These are phyloP conservation scores for Tetrax tetrax DNA, from an alignment of 2,113 vertebrate species.

Conservation along the genomic window DNA sequence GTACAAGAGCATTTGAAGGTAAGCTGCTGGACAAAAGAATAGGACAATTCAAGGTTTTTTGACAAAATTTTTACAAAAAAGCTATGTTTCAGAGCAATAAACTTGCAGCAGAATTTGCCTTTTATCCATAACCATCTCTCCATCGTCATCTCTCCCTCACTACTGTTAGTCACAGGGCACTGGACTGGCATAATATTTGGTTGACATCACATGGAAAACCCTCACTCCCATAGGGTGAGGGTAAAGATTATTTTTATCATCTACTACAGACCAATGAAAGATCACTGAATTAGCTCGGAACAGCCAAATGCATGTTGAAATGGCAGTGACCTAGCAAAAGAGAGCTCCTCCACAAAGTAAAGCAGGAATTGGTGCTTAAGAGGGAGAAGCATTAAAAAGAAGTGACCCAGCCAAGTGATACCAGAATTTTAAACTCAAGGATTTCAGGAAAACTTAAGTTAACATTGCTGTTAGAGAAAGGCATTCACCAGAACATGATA, in stretches of 20 bases:
- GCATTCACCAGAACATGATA: neutral
- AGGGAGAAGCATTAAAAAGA: neutral
- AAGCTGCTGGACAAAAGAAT: neutral
- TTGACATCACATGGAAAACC: neutral
- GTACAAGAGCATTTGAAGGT: neutral
- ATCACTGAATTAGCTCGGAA: fast-evolving
- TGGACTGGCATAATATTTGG: neutral
- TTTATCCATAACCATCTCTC: neutral
- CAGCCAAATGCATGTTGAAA: neutral
- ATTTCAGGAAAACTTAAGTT: neutral
- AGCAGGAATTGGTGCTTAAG: neutral
- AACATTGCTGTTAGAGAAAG: neutral
- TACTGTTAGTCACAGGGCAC: neutral
- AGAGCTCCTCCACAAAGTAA: neutral
- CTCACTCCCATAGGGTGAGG: neutral
- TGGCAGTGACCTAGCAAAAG: neutral
- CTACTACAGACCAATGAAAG: neutral
- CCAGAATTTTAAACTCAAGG: neutral
- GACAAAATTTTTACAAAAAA: neutral
- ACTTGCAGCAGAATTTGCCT: neutral
- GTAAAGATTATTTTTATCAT: neutral
- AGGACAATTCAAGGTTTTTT: neutral
- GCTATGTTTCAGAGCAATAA: neutral
- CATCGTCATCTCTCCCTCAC: neutral
- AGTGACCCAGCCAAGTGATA: neutral